Evolutionary conservation across 92 coral and sea anemone genomes (phyloP).

Genomic region (Heteractis magnifica): DNA sequence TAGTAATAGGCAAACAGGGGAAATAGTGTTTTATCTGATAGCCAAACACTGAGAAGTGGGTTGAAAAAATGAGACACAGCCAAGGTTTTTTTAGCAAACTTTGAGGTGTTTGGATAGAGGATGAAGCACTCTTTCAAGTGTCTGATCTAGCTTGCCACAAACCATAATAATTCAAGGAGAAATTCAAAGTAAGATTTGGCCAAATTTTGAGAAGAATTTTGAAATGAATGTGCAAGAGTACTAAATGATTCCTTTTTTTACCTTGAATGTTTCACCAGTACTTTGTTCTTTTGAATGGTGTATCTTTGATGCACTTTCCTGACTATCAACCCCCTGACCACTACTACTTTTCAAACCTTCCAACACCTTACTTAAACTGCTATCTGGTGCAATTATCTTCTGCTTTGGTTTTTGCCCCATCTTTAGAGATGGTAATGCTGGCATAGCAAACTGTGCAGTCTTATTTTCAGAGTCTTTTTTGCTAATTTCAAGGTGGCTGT

Average conservation of each 20-base stretch:
- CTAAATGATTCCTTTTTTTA: background rate
- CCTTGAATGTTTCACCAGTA: background rate
- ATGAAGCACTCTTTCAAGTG: too few relatives aligned
- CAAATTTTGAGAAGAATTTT: too few relatives aligned
- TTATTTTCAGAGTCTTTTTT: slow-evolving; percentile 12
- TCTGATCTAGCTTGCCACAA: too few relatives aligned
- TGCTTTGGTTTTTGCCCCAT: slow-evolving; percentile 13
- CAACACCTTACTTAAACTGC: slow-evolving; percentile 28
- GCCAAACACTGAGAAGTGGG: too few relatives aligned
- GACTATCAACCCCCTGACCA: background rate
- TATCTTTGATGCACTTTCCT: slow-evolving; percentile 3
- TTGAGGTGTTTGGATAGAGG: too few relatives aligned
- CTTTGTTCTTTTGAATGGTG: background rate
- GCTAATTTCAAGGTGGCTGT: background rate
- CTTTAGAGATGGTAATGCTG: slow-evolving; percentile 16
- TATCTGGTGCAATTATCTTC: slow-evolving; percentile 2
- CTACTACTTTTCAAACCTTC: slow-evolving; percentile 20
- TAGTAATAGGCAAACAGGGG: too few relatives aligned
- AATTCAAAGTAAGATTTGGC: too few relatives aligned
- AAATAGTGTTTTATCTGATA: too few relatives aligned
- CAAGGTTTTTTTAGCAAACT: too few relatives aligned
- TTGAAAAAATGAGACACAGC: too few relatives aligned
- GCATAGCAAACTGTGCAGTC: slow-evolving; percentile 45
- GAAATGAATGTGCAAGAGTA: too few relatives aligned
- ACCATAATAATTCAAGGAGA: too few relatives aligned